phyloP scores from a whole-genome alignment of 2,797 vertebrate species.

The Buphagus erythrorhynchus region DNA sequence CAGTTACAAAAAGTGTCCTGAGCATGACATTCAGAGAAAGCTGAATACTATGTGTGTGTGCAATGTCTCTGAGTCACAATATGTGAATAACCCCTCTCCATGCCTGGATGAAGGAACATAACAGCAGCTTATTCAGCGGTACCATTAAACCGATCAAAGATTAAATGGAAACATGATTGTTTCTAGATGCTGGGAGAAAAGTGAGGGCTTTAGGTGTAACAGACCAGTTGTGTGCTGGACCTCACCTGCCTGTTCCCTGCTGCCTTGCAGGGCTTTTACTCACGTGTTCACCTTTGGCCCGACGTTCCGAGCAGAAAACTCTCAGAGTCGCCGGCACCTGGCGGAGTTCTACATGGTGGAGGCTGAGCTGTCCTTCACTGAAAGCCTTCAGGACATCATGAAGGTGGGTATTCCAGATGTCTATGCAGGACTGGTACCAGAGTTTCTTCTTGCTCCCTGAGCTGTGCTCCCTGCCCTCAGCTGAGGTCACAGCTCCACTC shows the following conservation, averaged over 20 bases:
- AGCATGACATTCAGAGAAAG: not conserved
- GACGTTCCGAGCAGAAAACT: slow-evolving; percentile 94
- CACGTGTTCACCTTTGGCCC: slow-evolving; percentile 93
- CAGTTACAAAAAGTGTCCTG: not conserved
- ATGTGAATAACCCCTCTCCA: not conserved
- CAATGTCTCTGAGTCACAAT: not conserved
- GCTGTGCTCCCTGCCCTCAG: not conserved
- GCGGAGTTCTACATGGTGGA: slow-evolving; percentile 99
- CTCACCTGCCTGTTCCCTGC: not conserved
- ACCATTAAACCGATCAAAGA: not conserved
- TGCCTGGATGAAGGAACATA: fast-evolving
- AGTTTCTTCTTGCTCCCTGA: not conserved
- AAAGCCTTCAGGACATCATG: slow-evolving; percentile 89
- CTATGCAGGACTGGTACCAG: not conserved
- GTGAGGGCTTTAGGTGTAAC: not conserved
- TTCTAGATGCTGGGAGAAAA: not conserved
- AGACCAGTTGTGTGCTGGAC: not conserved
- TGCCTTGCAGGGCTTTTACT: slow-evolving; percentile 85
- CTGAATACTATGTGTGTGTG: not conserved
- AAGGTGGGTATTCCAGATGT: slow-evolving; percentile 77
- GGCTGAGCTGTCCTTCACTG: slow-evolving; percentile 91
- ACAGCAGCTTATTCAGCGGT: not conserved
- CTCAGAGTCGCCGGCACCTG: slow-evolving; percentile 92
- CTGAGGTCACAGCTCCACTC: not conserved
- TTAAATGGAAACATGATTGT: not conserved